phyloP scores from a whole-genome alignment of 2,113 vertebrate genomes.

The Chunga burmeisteri region DNA sequence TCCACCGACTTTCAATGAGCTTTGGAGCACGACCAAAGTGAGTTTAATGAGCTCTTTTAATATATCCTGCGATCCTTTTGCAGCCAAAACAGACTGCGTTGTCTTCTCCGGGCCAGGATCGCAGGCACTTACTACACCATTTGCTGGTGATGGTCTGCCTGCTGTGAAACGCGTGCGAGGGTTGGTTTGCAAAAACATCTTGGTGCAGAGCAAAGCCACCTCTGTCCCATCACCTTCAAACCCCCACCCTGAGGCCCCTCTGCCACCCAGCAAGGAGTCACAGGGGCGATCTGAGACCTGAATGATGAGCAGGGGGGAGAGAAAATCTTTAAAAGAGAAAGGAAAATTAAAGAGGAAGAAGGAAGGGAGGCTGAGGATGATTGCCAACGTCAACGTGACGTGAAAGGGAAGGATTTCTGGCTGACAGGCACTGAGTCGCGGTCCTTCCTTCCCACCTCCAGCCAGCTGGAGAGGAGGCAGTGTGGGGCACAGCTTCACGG shows the following conservation, averaged over 20 bases:
- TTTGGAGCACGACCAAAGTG: background rate
- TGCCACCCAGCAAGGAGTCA: background rate
- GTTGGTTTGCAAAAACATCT: background rate
- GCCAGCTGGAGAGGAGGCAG: background rate
- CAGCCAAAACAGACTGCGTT: background rate
- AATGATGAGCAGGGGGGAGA: accelerated
- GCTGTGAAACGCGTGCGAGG: background rate
- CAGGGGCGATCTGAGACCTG: background rate
- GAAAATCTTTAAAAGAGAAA: background rate
- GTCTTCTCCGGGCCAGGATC: background rate
- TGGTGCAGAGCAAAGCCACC: background rate
- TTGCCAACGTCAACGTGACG: accelerated
- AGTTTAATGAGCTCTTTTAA: background rate
- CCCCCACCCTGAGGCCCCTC: background rate
- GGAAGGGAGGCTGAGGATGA: background rate
- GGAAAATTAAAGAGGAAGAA: background rate
- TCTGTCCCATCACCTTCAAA: background rate
- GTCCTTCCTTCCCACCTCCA: background rate
- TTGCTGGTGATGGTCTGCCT: background rate
- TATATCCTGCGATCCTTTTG: background rate
- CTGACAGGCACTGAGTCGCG: background rate
- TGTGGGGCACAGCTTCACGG: accelerated
- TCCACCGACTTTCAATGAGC: background rate
- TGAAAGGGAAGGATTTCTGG: background rate
- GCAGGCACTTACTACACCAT: background rate